phyloP scores from a whole-genome alignment of 2,113 vertebrate genomes.

The Mola mola region DNA sequence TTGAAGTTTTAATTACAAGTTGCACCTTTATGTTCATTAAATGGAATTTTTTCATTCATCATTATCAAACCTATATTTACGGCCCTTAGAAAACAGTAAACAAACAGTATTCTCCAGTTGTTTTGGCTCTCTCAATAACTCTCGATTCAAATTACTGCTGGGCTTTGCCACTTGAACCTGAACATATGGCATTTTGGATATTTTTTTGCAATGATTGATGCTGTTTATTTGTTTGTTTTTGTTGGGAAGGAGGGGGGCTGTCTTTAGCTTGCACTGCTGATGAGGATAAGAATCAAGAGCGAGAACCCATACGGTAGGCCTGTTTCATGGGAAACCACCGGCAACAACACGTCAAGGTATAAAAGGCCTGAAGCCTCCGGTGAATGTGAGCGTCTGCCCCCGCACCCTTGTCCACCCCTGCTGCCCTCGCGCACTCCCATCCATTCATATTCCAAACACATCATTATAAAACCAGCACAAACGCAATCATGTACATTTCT shows the following conservation, averaged over 20 bases:
- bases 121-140: too few relatives aligned
- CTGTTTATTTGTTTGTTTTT: slow-evolving; percentile 11
- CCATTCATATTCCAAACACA: slow-evolving; percentile 46
- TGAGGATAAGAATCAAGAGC: slow-evolving; percentile 19
- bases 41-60: too few relatives aligned
- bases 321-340: slow-evolving; percentile 25
- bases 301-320: slow-evolving; percentile 5
- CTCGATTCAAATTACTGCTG: not conserved
- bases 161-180: not conserved
- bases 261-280: slow-evolving; percentile 23
- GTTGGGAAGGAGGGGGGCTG: not conserved
- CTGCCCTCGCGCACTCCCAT: not conserved
- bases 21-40: too few relatives aligned
- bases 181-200: slow-evolving; percentile 14
- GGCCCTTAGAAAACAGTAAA: too few relatives aligned
- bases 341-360: slow-evolving; percentile 21
- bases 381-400: slow-evolving; percentile 29
- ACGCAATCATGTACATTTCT: slow-evolving; percentile 31
- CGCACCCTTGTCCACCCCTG: not conserved
- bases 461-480: slow-evolving; percentile 26
- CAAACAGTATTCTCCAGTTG: too few relatives aligned
- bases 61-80: too few relatives aligned
- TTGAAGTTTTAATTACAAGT: too few relatives aligned
- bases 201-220: slow-evolving; percentile 14
- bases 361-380: slow-evolving; percentile 41